These are phyloP conservation scores for Thaleichthys pacificus DNA, from an alignment of 2,797 vertebrate genomes.

Conservation along the genomic window DNA sequence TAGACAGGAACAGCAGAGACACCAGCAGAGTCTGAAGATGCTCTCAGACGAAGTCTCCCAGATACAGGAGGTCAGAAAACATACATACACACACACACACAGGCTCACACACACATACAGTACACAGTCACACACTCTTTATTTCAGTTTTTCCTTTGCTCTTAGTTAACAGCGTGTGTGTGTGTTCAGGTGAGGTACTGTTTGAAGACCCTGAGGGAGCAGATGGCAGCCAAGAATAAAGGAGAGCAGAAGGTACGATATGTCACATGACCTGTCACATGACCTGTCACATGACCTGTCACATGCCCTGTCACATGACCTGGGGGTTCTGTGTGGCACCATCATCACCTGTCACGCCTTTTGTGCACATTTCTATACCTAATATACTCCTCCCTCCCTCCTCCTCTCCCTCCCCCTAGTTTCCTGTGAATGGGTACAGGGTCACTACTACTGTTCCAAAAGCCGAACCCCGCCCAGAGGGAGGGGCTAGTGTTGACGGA, in stretches of 20 bases:
- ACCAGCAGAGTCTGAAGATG: slow-evolving; percentile 83
- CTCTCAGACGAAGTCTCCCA: slow-evolving; percentile 89
- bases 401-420: slow-evolving; percentile 37
- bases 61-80: slow-evolving; percentile 84
- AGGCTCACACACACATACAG: not conserved
- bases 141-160: not conserved
- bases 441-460: slow-evolving; percentile 60
- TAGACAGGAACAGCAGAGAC: slow-evolving; percentile 75
- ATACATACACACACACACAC: not conserved
- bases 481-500: slow-evolving; percentile 32
- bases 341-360: not conserved
- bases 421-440: slow-evolving; percentile 60
- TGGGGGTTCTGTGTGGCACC: not conserved
- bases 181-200: slow-evolving; percentile 63
- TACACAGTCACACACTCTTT: not conserved
- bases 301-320: not conserved
- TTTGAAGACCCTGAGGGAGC: slow-evolving; percentile 77
- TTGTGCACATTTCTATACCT: not conserved
- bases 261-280: not conserved
- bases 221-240: slow-evolving; percentile 77
- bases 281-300: not conserved
- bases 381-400: slow-evolving; percentile 34
- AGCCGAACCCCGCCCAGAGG: slow-evolving; percentile 27
- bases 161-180: not conserved
- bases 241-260: slow-evolving; percentile 61